phyloP scores from a whole-genome alignment of 2,888 invertebrate genomes.

The Hofmannophila pseudospretella region DNA sequence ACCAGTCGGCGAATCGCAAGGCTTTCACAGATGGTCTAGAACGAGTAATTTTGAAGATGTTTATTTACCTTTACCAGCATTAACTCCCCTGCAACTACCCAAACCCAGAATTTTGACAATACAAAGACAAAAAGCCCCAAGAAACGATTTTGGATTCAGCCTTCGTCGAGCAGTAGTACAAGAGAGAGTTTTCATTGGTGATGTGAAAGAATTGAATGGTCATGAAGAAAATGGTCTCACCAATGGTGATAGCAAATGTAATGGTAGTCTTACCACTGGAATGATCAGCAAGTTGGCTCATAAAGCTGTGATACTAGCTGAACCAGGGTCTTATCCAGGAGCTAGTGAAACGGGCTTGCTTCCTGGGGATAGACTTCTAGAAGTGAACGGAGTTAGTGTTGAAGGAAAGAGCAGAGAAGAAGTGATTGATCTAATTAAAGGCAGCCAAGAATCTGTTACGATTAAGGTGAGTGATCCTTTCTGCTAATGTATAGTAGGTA shows the following conservation, averaged over 20 bases:
- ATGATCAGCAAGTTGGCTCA: slow-evolving; percentile 71
- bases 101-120: slow-evolving; percentile 86
- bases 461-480: slow-evolving; percentile 87
- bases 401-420: slow-evolving; percentile 92
- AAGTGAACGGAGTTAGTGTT: slow-evolving; percentile 92
- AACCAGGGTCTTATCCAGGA: slow-evolving; percentile 88
- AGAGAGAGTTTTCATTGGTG: slow-evolving; percentile 77
- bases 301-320: slow-evolving; percentile 91
- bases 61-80: slow-evolving; percentile 83
- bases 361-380: slow-evolving; percentile 95
- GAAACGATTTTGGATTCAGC: slow-evolving; percentile 96
- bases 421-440: slow-evolving; percentile 94
- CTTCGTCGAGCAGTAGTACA: slow-evolving; percentile 91
- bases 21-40: slow-evolving; percentile 88
- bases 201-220: slow-evolving; percentile 45
- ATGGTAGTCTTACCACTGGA: slow-evolving; percentile 39
- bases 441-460: slow-evolving; percentile 88
- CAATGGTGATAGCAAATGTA: slow-evolving; percentile 60
- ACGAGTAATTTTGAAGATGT: slow-evolving; percentile 87
- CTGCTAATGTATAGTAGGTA: too few species aligned
- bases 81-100: slow-evolving; percentile 83
- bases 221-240: slow-evolving; percentile 48
- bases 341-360: slow-evolving; percentile 90
- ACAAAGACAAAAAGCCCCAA: slow-evolving; percentile 87
- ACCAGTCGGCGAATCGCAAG: slow-evolving; percentile 91